A percentile compares a stretch with the other conserved stretches of the same genome.
Evolutionary conservation across 2,113 vertebrate species (phyloP).

Genomic region (Atractosteus spatula): DNA sequence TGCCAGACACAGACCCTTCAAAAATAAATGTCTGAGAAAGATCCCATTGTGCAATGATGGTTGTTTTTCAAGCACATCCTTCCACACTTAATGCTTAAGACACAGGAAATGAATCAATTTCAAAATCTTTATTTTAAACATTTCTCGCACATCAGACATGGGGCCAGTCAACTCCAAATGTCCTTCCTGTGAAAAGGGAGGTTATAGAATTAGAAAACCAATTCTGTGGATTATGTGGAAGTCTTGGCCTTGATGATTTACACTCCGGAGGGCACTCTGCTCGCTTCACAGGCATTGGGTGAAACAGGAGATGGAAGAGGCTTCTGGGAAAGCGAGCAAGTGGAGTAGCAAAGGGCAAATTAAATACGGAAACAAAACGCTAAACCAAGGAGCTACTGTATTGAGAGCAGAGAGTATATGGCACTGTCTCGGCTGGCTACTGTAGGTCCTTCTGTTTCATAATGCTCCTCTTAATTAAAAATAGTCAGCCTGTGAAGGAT

Average conservation of each 20-base stretch:
- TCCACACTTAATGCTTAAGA: neutral
- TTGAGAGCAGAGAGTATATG: neutral
- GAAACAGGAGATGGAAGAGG: neutral
- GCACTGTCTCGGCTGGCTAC: too few relatives aligned
- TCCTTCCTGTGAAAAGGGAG: conserved; percentile 31
- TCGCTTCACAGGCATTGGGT: conserved; percentile 1
- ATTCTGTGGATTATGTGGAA: conserved; percentile 31
- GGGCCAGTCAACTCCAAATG: conserved; percentile 23
- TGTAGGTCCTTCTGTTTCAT: too few relatives aligned
- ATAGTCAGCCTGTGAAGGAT: too few relatives aligned
- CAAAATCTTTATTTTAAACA: conserved; percentile 28
- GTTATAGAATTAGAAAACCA: conserved; percentile 37
- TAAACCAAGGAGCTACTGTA: neutral
- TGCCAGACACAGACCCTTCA: too few relatives aligned
- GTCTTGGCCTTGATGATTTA: conserved; percentile 9
- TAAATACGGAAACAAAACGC: neutral
- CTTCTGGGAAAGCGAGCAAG: neutral
- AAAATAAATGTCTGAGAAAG: too few relatives aligned
- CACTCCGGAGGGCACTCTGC: neutral
- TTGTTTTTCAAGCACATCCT: too few relatives aligned
- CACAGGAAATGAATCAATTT: conserved; percentile 22
- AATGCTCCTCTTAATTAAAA: too few relatives aligned
- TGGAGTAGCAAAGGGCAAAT: neutral
- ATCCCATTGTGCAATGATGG: too few relatives aligned
- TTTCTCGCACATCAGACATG: conserved; percentile 13